Conservation (phyloP, 2,797 vertebrate species). For the Galaxias olidus region DNA sequence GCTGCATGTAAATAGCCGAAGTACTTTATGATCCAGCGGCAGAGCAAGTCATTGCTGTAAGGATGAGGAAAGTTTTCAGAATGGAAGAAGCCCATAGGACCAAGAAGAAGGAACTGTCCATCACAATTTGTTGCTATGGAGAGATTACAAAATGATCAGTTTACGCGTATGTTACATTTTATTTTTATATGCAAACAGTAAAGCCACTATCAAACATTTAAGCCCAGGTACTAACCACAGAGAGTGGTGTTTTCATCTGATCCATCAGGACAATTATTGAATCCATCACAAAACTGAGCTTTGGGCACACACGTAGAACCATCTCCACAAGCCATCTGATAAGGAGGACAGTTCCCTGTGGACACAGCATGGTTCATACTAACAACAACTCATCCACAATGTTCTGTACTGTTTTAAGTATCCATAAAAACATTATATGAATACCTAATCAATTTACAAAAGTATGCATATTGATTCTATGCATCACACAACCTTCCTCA, state of each 20-base stretch:
- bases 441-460: not conserved
- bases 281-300: constrained; percentile 84
- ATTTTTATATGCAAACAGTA: not conserved
- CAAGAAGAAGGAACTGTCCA: constrained; percentile 83
- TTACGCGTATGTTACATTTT: not conserved
- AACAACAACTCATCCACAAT: not conserved
- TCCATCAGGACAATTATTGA: constrained; percentile 77
- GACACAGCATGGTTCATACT: constrained; percentile 38
- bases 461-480: too few relatives aligned
- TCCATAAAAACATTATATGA: not conserved
- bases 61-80: constrained; percentile 73
- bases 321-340: constrained; percentile 72
- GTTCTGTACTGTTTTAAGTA: too few relatives aligned
- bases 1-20: not conserved
- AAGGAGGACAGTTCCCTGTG: constrained; percentile 69
- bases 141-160: constrained; percentile 20
- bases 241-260: constrained; percentile 81
- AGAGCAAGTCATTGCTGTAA: constrained; percentile 65
- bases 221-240: constrained; percentile 79
- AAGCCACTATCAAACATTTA: not conserved
- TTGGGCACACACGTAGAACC: constrained; percentile 64
- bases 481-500: not conserved
- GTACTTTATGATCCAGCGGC: constrained; percentile 90
- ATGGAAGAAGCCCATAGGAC: constrained; percentile 79
- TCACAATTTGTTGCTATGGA: constrained; percentile 85